Evolutionary conservation across 2,113 vertebrate genomes (phyloP), one percentile per base, ranked within the genome.

Genomic region (Physeter macrocephalus): DNA sequence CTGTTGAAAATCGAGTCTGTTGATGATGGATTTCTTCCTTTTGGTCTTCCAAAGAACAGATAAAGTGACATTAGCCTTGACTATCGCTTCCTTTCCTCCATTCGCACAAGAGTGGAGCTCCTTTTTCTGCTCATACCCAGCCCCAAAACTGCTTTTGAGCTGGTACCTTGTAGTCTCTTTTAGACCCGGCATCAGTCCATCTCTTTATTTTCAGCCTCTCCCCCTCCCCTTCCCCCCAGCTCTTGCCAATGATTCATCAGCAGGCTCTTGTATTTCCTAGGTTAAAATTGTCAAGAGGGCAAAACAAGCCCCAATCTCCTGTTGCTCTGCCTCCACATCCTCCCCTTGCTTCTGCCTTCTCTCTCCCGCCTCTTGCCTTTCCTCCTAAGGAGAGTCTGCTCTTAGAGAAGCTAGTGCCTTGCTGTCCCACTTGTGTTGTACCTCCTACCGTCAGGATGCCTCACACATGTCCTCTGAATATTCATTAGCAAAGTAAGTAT

Each of bases 141-240:
- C 61, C 59, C 34, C 43, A 52, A 7, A 31, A 20, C 12, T 69
- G 49, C 23, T 71, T 75, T 41, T 6, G 59, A 27, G 52, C 25
- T 62, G n/a, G 36, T 21, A 4, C 13, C 43, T n/a, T 81, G 43
- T 75, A 23, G 11, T 46, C 23, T 66, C 12, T 43, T 41, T 36
- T 8, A 59, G 25, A 46, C 71, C 15, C 15, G 4, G 36, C 20
- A 34, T 49, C 39, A 25, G 8, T 1, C 21, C 6, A 25, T 81
- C 25, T 23, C 31, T 62, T 20, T 62, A 12, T 43, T 90, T 71
- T 90, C 31, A 49, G 4, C 64, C 74, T 41, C 20, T 57, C 5
- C 6, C 2, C 1, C 34, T 13, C 66, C 3, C 13, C 1, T 4
- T 13, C 13, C 6, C n/a, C 17, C 2, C 29, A 18, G 21, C 25